A percentile compares a stretch with the other conserved stretches of the same genome.
These are phyloP conservation scores for Puma concolor DNA, from an alignment of 2,113 vertebrate genomes.

Conservation along the genomic window DNA sequence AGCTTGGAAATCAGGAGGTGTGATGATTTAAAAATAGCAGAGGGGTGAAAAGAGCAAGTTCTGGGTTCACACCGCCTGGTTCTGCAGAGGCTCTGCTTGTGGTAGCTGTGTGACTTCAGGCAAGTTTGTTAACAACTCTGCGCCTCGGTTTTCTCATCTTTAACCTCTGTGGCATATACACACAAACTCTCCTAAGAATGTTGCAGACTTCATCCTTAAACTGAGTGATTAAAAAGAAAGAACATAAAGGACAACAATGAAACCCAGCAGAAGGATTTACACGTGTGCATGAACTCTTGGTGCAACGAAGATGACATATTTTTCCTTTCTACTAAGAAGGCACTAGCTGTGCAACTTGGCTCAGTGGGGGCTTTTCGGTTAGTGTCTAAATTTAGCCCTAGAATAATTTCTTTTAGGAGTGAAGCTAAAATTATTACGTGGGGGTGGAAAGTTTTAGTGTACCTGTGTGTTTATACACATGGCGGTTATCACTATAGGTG, in stretches of 20 bases:
- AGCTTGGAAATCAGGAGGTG: conserved; percentile 31
- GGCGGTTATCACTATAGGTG: neutral
- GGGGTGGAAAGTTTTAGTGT: neutral
- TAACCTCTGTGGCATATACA: neutral
- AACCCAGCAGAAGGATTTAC: neutral
- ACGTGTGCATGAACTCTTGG: neutral
- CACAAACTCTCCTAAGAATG: neutral
- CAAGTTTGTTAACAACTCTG: neutral
- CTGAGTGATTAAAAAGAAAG: neutral
- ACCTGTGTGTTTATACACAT: neutral
- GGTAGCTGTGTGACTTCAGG: neutral
- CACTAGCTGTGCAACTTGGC: neutral
- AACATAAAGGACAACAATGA: neutral
- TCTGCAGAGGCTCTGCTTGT: neutral
- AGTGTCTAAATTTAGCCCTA: neutral
- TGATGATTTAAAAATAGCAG: neutral
- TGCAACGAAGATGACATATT: neutral
- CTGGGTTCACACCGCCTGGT: neutral
- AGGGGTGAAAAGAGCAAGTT: neutral
- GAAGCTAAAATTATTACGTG: neutral
- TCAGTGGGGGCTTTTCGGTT: neutral
- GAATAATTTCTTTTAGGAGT: conserved; percentile 1
- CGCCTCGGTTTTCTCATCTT: neutral
- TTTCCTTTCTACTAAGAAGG: neutral
- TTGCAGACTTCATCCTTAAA: neutral